phyloP scores from a whole-genome alignment of 2,113 vertebrate genomes.

The Callorhinus ursinus region DNA sequence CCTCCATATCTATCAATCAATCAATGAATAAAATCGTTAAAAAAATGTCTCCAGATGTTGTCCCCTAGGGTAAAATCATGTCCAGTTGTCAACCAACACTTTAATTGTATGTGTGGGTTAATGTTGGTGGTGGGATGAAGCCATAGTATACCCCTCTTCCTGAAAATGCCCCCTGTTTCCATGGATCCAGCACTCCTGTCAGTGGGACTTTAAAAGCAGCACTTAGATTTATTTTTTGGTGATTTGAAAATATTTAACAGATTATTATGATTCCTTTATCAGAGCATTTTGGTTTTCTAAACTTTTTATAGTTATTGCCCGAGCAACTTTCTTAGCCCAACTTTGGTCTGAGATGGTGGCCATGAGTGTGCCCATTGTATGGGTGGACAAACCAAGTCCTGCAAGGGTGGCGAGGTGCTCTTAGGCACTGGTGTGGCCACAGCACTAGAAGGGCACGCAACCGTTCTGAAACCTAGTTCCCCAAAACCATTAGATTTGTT shows the following conservation, averaged over 20 bases:
- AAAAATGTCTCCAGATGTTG: neutral
- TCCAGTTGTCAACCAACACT: neutral
- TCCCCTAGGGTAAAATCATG: neutral
- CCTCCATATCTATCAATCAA: neutral
- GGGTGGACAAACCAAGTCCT: neutral
- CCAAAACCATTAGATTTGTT: neutral
- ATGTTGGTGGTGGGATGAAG: no score
- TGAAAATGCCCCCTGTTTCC: accelerated
- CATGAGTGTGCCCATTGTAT: no score
- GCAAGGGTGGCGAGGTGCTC: accelerated
- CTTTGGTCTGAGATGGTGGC: neutral
- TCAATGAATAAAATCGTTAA: neutral
- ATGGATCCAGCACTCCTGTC: neutral
- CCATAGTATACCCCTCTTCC: accelerated
- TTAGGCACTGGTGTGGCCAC: neutral
- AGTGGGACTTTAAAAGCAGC: neutral
- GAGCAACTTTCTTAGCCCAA: neutral
- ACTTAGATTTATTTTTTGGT: neutral
- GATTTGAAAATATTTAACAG: neutral
- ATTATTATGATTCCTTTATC: neutral
- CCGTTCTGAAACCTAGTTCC: neutral
- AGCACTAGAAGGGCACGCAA: neutral
- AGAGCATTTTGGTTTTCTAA: neutral
- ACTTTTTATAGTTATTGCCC: neutral
- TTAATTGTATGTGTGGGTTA: no score